These are phyloP conservation scores for Condylura cristata DNA, from an alignment of 2,113 vertebrate species.

Conservation along the genomic window DNA sequence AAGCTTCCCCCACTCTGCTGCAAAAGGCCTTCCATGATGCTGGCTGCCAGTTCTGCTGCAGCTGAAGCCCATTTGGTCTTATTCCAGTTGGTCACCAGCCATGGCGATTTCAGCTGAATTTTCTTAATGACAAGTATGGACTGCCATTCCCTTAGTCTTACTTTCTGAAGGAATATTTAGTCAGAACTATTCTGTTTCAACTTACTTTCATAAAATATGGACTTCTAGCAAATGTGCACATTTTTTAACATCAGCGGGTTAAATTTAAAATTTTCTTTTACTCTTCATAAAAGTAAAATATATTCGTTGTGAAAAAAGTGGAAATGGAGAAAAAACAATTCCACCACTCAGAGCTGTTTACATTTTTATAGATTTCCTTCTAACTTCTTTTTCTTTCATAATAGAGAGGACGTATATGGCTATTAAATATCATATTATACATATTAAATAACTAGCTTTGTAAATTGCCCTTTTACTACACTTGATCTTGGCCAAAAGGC, in stretches of 20 bases:
- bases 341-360: background rate
- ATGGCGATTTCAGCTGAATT: background rate
- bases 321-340: background rate
- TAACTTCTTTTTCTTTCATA: constrained; percentile 1
- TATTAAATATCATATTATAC: constrained; percentile 2
- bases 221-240: background rate
- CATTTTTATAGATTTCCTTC: background rate
- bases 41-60: background rate
- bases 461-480: constrained; percentile 32
- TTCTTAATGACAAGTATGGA: background rate
- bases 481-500: too few relatives aligned
- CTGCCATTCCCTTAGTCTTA: background rate
- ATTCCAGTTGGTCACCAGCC: background rate
- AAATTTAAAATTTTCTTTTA: background rate
- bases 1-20: background rate
- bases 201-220: constrained; percentile 19
- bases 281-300: constrained; percentile 12
- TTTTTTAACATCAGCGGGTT: constrained; percentile 24
- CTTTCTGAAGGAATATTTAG: background rate
- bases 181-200: background rate
- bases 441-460: constrained; percentile 8
- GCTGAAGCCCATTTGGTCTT: background rate
- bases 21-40: background rate
- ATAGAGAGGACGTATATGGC: background rate
- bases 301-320: background rate